Evolutionary conservation across 2,888 invertebrate genomes (phyloP).

Genomic region (Capitulum mitella): DNA sequence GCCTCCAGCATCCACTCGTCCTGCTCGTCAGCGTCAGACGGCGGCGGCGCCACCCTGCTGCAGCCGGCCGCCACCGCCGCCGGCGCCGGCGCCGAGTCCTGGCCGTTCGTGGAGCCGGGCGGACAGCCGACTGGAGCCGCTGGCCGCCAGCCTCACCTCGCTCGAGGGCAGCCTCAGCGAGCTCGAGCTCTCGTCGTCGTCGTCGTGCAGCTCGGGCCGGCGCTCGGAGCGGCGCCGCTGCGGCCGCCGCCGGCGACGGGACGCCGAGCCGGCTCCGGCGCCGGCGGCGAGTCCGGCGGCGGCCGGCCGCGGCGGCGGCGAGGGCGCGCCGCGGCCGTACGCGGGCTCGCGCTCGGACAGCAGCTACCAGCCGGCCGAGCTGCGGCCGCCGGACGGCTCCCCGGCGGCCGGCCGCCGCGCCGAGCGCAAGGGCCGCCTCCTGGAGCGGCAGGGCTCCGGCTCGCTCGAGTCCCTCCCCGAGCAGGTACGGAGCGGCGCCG

Average conservation of each 20-base stretch:
- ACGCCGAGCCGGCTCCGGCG: background rate
- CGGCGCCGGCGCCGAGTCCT: background rate
- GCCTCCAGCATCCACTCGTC: conserved; percentile 21
- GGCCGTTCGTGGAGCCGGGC: conserved; percentile 4
- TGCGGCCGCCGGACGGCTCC: background rate
- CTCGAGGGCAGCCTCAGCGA: conserved; percentile 11
- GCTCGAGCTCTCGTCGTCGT: conserved; percentile 13
- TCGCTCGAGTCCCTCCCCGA: conserved; percentile 7
- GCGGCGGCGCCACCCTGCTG: background rate
- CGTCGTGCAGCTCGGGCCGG: conserved; percentile 4
- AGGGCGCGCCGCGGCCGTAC: background rate
- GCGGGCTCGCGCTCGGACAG: background rate
- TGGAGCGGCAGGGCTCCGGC: conserved; percentile 14
- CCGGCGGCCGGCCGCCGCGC: background rate
- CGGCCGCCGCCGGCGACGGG: background rate
- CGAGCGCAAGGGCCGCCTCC: background rate
- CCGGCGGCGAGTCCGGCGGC: background rate
- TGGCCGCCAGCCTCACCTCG: background rate
- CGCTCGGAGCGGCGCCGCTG: background rate
- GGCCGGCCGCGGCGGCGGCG: background rate
- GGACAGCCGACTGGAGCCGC: background rate
- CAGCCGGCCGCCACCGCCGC: background rate
- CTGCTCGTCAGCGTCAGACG: background rate
- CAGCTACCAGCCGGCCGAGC: background rate
- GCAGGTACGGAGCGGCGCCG: background rate